These are phyloP conservation scores for Linhomoeus sp. DNA, from an alignment of 2,888 invertebrate species.

Conservation along the genomic window DNA sequence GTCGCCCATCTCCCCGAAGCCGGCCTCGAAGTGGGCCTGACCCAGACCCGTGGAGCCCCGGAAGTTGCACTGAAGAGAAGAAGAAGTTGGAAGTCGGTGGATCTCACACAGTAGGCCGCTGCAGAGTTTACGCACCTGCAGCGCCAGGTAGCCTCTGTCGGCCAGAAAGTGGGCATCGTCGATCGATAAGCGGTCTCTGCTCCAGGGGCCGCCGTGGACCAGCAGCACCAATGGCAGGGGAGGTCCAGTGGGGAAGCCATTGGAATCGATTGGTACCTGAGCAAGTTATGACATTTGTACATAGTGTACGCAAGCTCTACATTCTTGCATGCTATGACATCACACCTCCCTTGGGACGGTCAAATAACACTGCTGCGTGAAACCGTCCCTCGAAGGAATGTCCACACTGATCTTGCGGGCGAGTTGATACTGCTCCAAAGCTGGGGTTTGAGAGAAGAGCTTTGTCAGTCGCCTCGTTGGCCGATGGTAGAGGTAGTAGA, in stretches of 20 bases:
- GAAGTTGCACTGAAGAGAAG: slow-evolving; percentile 18
- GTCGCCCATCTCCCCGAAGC: slow-evolving; percentile 26
- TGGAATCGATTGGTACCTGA: too few relatives aligned
- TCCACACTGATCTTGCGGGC: neutral
- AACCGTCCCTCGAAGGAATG: neutral
- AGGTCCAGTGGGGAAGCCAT: too few relatives aligned
- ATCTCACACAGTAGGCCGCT: neutral
- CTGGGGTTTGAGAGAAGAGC: neutral
- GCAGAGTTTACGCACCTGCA: slow-evolving; percentile 13
- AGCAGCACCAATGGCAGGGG: slow-evolving; percentile 2
- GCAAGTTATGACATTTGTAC: too few relatives aligned
- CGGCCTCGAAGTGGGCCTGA: slow-evolving; percentile 20
- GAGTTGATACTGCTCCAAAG: neutral
- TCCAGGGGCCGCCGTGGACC: slow-evolving; percentile 6
- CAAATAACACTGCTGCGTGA: neutral
- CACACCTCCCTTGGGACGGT: neutral
- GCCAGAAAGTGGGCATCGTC: slow-evolving; percentile 2
- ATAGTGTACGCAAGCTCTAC: too few relatives aligned
- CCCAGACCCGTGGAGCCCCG: slow-evolving; percentile 24
- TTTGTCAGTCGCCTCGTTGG: neutral
- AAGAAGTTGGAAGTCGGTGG: neutral
- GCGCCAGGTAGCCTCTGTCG: slow-evolving; percentile 16
- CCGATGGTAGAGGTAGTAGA: neutral
- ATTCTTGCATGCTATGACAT: neutral
- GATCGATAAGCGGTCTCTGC: neutral